Base-by-base conservation (phyloP, 1,140 invertebrate genomes). In the Neodiprion lecontei region DNA sequence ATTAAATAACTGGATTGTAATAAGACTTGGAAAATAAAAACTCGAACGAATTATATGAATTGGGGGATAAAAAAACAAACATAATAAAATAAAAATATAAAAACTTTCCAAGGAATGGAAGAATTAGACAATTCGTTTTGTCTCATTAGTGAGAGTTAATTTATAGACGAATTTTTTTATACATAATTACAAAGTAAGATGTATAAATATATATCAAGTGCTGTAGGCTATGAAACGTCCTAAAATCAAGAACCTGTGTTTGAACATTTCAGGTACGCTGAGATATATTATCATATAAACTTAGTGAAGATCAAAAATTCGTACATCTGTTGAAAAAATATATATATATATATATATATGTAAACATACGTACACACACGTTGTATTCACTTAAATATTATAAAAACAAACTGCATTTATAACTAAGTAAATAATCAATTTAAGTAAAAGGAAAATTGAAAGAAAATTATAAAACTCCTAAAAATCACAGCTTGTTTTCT, bases 141-240 rank as follows among this genome's bases (percentile, higher is more conserved):
- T 61, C n/a, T 61, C 53, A 17, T 61, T 61, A 61, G 53, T 61
- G n/a, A 61, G 53, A 61, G n/a, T 61, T 61, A 61, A 61, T 61
- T 61, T 61, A 61, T 61, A 61, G 53, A 61, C 53, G 53, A 61
- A 61, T 61, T 61, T 61, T 61, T 61, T 61, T 61, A 61, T 61
- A 61, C 53, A 61, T 61, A 61, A 61, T 61, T 61, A 61, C 53
- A 61, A 61, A 14, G 53, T 61, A 61, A 61, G 53, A 61, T 61
- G 53, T 61, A 61, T 61, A 61, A 61, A 61, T 61, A 40, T 40
- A 61, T 61, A 61, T 61, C 53, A 61, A 61, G 53, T 61, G 53
- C 53, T 61, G n/a, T 61, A 61, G 53, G 53, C 53, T 61, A 61
- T 61, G 53, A 61, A 61, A 61, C 53, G 53, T 61, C 53, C n/a